phyloP scores from a whole-genome alignment of 2,113 vertebrate genomes.

The Entelurus aequoreus region DNA sequence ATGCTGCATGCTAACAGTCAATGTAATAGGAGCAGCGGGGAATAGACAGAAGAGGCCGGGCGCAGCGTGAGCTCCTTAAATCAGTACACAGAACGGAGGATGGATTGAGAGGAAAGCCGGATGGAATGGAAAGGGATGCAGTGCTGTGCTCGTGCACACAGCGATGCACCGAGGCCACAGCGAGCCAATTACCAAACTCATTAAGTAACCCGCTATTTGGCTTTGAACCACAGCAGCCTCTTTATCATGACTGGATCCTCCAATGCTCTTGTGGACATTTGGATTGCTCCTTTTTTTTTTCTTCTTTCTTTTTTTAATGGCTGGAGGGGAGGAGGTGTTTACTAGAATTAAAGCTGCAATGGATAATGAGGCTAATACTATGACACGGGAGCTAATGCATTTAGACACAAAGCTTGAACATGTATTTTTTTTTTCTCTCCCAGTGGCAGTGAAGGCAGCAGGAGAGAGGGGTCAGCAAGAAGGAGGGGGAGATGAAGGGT shows the following conservation, averaged over 20 bases:
- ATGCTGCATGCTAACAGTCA: slow-evolving; percentile 22
- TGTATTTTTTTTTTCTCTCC: neutral
- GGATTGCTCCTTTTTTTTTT: slow-evolving; percentile 22
- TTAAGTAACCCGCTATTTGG: slow-evolving; percentile 65
- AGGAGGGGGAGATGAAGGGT: neutral
- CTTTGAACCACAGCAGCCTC: slow-evolving; percentile 58
- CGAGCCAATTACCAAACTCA: slow-evolving; percentile 75
- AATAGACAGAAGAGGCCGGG: slow-evolving; percentile 24
- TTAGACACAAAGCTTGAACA: slow-evolving; percentile 14
- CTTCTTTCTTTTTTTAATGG: slow-evolving; percentile 31
- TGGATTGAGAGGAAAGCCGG: slow-evolving; percentile 28
- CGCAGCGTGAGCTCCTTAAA: slow-evolving; percentile 31
- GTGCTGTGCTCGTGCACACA: slow-evolving; percentile 50
- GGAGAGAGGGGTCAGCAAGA: slow-evolving; percentile 7
- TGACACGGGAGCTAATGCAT: slow-evolving; percentile 12
- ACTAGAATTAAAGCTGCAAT: slow-evolving; percentile 19
- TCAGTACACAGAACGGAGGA: slow-evolving; percentile 18
- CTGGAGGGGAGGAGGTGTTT: neutral
- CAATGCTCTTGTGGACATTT: slow-evolving; percentile 20
- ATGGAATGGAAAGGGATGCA: slow-evolving; percentile 18
- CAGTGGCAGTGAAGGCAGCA: slow-evolving; percentile 9
- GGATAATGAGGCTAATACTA: neutral
- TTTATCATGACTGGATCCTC: slow-evolving; percentile 50
- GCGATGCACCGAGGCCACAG: slow-evolving; percentile 49
- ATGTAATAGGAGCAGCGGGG: slow-evolving; percentile 18